Evolutionary conservation across 2,888 invertebrate species (phyloP).

Genomic region (Trisateles emortualis): DNA sequence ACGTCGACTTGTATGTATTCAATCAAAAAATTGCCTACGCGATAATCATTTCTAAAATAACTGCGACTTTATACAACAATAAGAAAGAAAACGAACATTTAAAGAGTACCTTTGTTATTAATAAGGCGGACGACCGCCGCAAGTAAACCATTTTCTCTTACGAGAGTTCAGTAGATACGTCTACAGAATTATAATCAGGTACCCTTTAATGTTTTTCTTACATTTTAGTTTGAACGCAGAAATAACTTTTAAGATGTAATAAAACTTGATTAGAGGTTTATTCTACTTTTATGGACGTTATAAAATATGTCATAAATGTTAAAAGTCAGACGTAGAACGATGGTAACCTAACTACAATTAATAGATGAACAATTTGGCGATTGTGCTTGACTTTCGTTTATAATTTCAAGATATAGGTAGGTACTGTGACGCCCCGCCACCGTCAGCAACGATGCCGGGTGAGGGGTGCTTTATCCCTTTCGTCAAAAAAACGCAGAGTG

Average conservation of each 20-base stretch:
- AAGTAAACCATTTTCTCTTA: constrained; percentile 5
- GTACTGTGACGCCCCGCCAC: too few relatives aligned
- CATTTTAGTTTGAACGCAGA: constrained; percentile 11
- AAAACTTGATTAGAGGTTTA: constrained; percentile 20
- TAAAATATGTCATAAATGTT: constrained; percentile 16
- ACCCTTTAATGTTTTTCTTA: constrained; percentile 2
- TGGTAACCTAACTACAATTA: not conserved
- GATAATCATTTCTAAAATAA: not conserved
- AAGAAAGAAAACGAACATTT: not conserved
- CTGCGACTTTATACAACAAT: not conserved
- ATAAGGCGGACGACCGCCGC: not conserved
- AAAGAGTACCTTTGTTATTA: not conserved
- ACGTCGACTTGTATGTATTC: too few relatives aligned
- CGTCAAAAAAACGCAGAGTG: too few relatives aligned
- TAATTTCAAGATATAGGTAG: too few relatives aligned
- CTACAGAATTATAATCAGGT: constrained; percentile 12
- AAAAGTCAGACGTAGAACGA: not conserved
- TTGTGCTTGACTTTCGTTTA: too few relatives aligned
- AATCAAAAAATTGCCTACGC: not conserved
- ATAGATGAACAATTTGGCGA: not conserved
- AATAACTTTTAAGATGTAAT: constrained; percentile 22
- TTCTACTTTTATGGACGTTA: constrained; percentile 15
- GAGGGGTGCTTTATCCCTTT: too few relatives aligned
- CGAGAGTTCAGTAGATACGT: constrained; percentile 3
- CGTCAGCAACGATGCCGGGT: too few relatives aligned